These are phyloP conservation scores for Epizoanthus scotinus DNA, from an alignment of 92 coral and sea anemone genomes.

Conservation along the genomic window DNA sequence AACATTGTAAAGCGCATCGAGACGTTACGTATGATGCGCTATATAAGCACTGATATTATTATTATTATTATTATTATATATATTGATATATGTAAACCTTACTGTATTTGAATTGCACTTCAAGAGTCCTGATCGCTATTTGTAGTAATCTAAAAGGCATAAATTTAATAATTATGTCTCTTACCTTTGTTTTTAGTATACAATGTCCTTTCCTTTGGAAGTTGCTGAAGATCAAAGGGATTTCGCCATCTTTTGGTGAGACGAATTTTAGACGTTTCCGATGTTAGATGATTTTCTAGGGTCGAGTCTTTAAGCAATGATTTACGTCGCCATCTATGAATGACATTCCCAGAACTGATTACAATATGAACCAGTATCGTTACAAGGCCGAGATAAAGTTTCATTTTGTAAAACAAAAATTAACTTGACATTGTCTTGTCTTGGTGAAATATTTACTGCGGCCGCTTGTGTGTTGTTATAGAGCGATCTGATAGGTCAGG, in stretches of 20 bases:
- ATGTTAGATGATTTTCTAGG: background rate
- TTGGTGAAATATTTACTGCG: slow-evolving; percentile 33
- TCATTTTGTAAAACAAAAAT: background rate
- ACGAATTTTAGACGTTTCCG: background rate
- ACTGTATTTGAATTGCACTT: background rate
- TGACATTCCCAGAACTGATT: background rate
- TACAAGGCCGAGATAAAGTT: background rate
- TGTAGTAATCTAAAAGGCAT: background rate
- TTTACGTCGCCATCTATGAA: background rate
- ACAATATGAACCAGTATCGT: background rate
- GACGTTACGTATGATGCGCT: too few relatives aligned
- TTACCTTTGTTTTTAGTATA: slow-evolving; percentile 13
- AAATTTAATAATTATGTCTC: background rate
- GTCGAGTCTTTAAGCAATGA: background rate
- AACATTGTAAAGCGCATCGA: too few relatives aligned
- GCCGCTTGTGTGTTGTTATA: background rate
- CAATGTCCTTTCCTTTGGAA: background rate
- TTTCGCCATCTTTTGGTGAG: slow-evolving; percentile 13
- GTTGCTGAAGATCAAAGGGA: background rate
- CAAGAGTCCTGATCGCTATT: background rate
- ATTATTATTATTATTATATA: too few relatives aligned
- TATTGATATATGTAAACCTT: too few relatives aligned
- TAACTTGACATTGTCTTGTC: slow-evolving; percentile 6
- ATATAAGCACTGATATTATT: too few relatives aligned
- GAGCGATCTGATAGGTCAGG: slow-evolving; percentile 4